Evolutionary conservation across 2,888 invertebrate genomes (phyloP).

Genomic region (Leptinotarsa haldemani): DNA sequence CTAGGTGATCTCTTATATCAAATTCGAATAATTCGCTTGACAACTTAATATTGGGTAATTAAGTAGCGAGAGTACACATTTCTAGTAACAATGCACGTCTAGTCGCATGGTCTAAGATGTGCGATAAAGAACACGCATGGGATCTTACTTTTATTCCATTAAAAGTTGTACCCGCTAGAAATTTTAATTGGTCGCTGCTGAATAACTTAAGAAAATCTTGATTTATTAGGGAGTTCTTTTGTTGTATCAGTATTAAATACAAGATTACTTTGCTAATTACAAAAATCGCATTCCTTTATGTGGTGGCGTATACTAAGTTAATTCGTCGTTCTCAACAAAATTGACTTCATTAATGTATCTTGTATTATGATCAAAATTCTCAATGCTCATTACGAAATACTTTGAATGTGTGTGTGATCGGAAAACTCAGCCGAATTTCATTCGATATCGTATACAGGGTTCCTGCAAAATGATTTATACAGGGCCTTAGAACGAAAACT

Average conservation of each 20-base stretch:
- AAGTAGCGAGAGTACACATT: conserved; percentile 26
- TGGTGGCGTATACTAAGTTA: background rate
- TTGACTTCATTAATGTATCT: background rate
- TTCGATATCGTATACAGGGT: too few relatives aligned
- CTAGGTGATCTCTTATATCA: conserved; percentile 32
- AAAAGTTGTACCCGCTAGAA: conserved; percentile 23
- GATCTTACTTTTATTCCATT: conserved; percentile 21
- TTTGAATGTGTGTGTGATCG: background rate
- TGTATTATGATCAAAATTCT: background rate
- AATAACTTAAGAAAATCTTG: conserved; percentile 36
- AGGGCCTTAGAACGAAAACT: too few relatives aligned
- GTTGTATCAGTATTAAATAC: background rate
- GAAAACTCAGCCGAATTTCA: background rate
- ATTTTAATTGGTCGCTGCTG: conserved; percentile 34
- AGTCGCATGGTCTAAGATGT: conserved; percentile 26
- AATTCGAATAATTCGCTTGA: conserved; percentile 26
- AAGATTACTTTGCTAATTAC: conserved; percentile 12
- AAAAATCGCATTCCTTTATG: background rate
- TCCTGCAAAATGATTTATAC: too few relatives aligned
- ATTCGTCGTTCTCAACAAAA: background rate
- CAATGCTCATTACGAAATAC: background rate
- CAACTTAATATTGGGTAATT: conserved; percentile 39
- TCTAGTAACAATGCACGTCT: conserved; percentile 29
- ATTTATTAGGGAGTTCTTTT: conserved; percentile 21
- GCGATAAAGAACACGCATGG: conserved; percentile 35